Conservation (phyloP, 1,140 invertebrate species). For the Cydia strobilella region DNA sequence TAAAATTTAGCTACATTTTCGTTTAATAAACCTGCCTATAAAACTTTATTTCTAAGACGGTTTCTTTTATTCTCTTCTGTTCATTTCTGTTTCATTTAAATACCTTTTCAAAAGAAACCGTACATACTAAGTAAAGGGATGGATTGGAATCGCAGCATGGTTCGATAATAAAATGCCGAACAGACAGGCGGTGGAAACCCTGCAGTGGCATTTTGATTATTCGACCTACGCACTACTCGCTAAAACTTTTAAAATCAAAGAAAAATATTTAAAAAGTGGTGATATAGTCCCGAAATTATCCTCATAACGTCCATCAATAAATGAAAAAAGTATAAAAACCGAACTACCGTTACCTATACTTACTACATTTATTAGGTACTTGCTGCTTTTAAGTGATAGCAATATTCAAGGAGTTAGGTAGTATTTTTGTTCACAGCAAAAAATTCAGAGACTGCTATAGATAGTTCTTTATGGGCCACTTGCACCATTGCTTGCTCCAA, state of each 20-base stretch:
- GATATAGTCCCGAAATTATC: background rate
- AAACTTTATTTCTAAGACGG: background rate
- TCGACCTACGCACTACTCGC: constrained; percentile 21
- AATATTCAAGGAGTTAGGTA: background rate
- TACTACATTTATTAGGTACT: constrained; percentile 16
- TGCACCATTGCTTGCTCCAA: too few species aligned
- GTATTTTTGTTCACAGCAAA: background rate
- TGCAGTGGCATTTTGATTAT: constrained; percentile 31
- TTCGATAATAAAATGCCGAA: constrained; percentile 6
- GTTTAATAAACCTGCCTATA: background rate
- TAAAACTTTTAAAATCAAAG: constrained; percentile 11
- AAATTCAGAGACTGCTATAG: background rate
- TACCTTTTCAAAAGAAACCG: background rate
- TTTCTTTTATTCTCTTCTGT: background rate
- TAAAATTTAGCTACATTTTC: background rate
- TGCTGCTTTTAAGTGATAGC: background rate
- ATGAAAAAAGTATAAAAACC: background rate
- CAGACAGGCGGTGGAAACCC: constrained; percentile 11
- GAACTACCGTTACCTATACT: background rate
- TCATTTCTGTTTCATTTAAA: background rate
- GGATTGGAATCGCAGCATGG: constrained; percentile 21
- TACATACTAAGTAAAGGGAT: constrained; percentile 5
- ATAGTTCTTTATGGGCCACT: too few species aligned
- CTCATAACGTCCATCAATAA: background rate
- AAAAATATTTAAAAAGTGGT: background rate